phyloP scores from a whole-genome alignment of 2,113 vertebrate genomes.

The Tragelaphus scriptus region DNA sequence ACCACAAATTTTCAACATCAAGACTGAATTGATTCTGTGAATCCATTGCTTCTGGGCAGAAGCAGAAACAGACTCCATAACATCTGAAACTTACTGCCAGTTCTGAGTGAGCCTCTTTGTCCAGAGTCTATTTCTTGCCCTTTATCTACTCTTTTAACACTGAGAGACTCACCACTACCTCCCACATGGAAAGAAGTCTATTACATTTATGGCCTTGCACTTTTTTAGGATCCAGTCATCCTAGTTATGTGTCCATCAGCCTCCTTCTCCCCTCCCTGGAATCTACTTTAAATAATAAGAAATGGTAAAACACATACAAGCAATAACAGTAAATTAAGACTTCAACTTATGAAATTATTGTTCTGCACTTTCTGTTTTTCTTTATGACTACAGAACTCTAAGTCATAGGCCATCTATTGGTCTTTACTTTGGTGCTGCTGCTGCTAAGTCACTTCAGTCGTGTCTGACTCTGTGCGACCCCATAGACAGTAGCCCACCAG shows the following conservation, averaged over 20 bases:
- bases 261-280: neutral
- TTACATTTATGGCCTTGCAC: neutral
- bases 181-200: neutral
- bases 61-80: neutral
- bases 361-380: neutral
- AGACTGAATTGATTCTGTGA: neutral
- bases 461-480: no score
- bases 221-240: neutral
- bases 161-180: neutral
- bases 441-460: no score
- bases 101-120: neutral
- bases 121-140: neutral
- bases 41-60: neutral
- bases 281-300: conserved; percentile 1
- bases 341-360: neutral
- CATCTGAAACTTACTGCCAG: neutral
- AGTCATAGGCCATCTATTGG: neutral
- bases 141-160: neutral
- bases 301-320: neutral
- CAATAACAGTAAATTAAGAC: neutral
- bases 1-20: neutral
- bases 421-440: neutral
- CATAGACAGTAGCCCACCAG: no score
- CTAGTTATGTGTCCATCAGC: neutral
- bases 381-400: neutral